Evolutionary conservation across 2,113 vertebrate species (phyloP), one percentile per base, ranked within the genome.

Genomic region (Ciconia boyciana): DNA sequence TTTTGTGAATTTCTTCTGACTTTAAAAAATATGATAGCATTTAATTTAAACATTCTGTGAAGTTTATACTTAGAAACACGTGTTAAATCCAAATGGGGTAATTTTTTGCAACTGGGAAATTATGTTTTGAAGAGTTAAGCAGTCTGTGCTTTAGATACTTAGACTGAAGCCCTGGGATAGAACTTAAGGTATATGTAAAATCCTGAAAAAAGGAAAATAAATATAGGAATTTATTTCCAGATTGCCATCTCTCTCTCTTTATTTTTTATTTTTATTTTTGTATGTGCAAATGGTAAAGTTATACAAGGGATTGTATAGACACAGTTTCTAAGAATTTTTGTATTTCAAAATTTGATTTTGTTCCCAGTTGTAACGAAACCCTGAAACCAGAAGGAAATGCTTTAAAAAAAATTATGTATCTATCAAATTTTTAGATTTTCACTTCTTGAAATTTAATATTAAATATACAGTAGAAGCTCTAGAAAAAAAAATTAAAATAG

Each of bases 1-100:
- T 92, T 96, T 84, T 82, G 41, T 93, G 68, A 85, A 43, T 93
- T 96, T 96, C 75, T 79, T 83, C 25, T 71, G 83, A 94, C 85
- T 97, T 97, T 51, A 12, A 88, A 96, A 96, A 75, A 87, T 79
- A 66, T 52, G 52, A 48, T 48, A 62, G 92, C 70, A 25, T 89
- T 98, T 96, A 76, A 92, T 97, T 94, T 83, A 65, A 94, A 34
- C 58, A 22, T 95, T 94, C 52, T 92, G 65, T 69, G 70, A 86
- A 62, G 62, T 34, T 65, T 89, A 72, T 94, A 49, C 24, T 17
- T 48, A 52, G 65, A 76, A 90, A 80, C 48, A 72, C 26, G 44
- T 14, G 55, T 74, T 93, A 91, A 94, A 78, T 94, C 86, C 86
- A 92, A 89, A 44, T n/a, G 19, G n/a, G 39, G 41, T 69, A 26